Evolutionary conservation across 2,797 vertebrate species (phyloP), one percentile per base, ranked within the genome.

Genomic region (Epinephelus awoara): DNA sequence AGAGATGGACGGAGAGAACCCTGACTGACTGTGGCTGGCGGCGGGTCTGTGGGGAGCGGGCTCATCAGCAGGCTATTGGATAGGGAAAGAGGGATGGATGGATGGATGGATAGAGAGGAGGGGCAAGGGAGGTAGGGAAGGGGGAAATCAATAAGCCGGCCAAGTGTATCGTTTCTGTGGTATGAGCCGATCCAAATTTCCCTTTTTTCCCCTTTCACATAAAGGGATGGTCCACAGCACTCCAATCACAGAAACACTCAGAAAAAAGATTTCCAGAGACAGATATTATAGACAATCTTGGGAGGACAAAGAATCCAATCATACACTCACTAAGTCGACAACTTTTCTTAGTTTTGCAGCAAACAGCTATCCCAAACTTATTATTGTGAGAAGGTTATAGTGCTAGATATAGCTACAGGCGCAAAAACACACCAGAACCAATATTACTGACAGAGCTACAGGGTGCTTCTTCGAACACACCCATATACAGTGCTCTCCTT

Each of bases 91-190:
- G 50, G 59, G 79, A 85, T 72, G 34, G 40, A 42, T 10, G 40
- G 40, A 42, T 42, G 86, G 75, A 77, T 55, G 70, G 85, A 63
- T 70, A 34, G 70, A 84, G 40, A 0, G 82, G 84, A 61, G 47
- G 77, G 52, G 10, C 6, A 61, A 67, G 67, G 67, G 83, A 64
- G 72, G 51, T 54, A 74, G 64, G 76, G 72, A 59, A 69, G 77
- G 63, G 79, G 81, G 58, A 6, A 94, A 96, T 96, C 94, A 94
- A 96, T 95, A 94, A 92, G 54, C 63, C 65, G 52, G 75, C 80
- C 75, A 80, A 90, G 90, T 82, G 83, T 82, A 79, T 84, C 83
- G 50, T 82, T 87, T 86, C 75, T 86, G 73, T 80, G 77, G 84
- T 66, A 75, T 79, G 85, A 88, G 78, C 78, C 58, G 54, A 58